phyloP scores from a whole-genome alignment of 1,140 invertebrate genomes.

The Archegozetes longisetosus region DNA sequence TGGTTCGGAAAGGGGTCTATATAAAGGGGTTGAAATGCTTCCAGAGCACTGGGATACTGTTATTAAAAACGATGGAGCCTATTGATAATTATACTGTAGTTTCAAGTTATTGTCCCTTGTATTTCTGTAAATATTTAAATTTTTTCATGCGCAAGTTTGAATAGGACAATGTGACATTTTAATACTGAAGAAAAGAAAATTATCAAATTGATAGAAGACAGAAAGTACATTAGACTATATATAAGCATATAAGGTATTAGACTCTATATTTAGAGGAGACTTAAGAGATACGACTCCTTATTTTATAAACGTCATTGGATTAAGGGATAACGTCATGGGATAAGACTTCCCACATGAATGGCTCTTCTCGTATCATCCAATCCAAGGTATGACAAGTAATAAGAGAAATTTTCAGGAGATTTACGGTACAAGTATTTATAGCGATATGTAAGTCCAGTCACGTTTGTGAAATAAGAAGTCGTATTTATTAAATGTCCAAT shows the following conservation, averaged over 20 bases:
- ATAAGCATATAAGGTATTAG: slow-evolving; percentile 42
- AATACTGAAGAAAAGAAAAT: slow-evolving; percentile 39
- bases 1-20: background rate
- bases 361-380: slow-evolving; percentile 40
- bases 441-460: slow-evolving; percentile 57
- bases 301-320: slow-evolving; percentile 62
- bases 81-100: too few relatives aligned
- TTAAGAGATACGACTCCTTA: slow-evolving; percentile 39
- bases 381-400: slow-evolving; percentile 30
- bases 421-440: slow-evolving; percentile 55
- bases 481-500: too few relatives aligned
- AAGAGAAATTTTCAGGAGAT: slow-evolving; percentile 31
- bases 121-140: too few relatives aligned
- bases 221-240: slow-evolving; percentile 41
- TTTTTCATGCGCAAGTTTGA: too few relatives aligned
- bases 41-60: background rate
- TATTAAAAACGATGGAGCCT: background rate
- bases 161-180: too few relatives aligned
- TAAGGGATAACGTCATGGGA: slow-evolving; percentile 58
- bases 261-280: slow-evolving; percentile 43
- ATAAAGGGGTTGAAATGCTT: background rate
- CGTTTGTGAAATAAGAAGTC: slow-evolving; percentile 46
- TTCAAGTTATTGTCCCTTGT: too few relatives aligned
- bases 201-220: slow-evolving; percentile 38
- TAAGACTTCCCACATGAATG: slow-evolving; percentile 70